Conservation (phyloP, 1,140 invertebrate species). For the Ceratina japonica region DNA sequence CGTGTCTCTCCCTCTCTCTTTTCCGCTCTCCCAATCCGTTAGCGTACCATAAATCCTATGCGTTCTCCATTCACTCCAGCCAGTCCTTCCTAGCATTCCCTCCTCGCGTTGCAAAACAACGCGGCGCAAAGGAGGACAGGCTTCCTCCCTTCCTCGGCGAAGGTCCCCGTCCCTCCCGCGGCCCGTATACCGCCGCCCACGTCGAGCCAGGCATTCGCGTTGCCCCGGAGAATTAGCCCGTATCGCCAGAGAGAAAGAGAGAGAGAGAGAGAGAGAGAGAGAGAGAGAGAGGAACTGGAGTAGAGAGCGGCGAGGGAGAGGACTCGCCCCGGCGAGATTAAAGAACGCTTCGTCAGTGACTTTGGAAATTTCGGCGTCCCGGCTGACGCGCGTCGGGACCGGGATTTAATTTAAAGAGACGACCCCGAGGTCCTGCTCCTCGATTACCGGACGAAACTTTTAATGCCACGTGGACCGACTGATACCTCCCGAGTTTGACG, state of each 20-base stretch:
- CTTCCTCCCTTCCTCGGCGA: background rate
- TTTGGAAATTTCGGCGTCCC: constrained; percentile 21
- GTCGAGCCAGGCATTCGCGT: constrained; percentile 11
- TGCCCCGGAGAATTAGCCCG: constrained; percentile 29
- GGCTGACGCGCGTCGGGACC: constrained; percentile 19
- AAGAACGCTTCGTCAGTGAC: constrained; percentile 33
- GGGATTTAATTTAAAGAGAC: constrained; percentile 20
- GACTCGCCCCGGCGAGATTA: background rate
- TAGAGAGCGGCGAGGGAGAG: background rate
- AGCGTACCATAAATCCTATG: constrained; percentile 49
- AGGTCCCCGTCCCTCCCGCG: background rate
- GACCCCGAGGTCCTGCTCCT: background rate
- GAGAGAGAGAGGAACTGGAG: background rate
- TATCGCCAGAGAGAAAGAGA: constrained; percentile 12
- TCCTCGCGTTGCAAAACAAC: constrained; percentile 42
- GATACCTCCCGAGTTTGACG: no score
- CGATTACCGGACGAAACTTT: background rate
- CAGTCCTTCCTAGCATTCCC: constrained; percentile 45
- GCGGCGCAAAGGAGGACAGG: constrained; percentile 11
- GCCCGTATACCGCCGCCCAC: constrained; percentile 18
- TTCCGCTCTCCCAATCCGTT: constrained; percentile 39
- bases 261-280: background rate
- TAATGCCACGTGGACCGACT: background rate
- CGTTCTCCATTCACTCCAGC: constrained; percentile 49
- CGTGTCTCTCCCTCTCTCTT: constrained; percentile 40